Evolutionary conservation across 2,797 vertebrate genomes (phyloP).

Genomic region (Orientallactaga sibirica): DNA sequence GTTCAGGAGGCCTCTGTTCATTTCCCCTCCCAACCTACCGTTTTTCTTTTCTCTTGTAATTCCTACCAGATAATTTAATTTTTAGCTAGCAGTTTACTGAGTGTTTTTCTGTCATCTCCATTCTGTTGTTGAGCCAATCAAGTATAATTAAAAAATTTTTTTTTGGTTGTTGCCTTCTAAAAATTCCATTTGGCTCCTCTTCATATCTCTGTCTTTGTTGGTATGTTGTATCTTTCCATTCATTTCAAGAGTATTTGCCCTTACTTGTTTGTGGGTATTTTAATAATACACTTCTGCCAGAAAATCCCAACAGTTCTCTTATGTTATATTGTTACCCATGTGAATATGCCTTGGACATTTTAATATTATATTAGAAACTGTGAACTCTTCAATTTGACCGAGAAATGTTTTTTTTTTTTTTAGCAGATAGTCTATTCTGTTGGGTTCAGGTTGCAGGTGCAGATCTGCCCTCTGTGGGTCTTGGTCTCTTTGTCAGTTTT

Average conservation of each 20-base stretch:
- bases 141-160: too few species aligned
- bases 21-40: background rate
- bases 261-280: background rate
- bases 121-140: background rate
- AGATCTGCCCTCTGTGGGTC: background rate
- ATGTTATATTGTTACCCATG: background rate
- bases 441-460: background rate
- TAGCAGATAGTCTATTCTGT: background rate
- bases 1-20: background rate
- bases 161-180: background rate
- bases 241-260: background rate
- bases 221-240: background rate
- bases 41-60: background rate
- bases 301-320: background rate
- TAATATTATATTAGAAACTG: background rate
- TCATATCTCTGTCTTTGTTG: background rate
- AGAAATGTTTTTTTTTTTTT: background rate
- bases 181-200: background rate
- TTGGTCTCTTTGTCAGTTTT: background rate
- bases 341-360: background rate
- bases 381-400: background rate
- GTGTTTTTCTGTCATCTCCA: background rate
- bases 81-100: background rate
- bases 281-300: background rate
- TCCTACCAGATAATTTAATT: background rate